Base-by-base conservation (phyloP, 2,888 invertebrate species). In the Lycia hirtaria region DNA sequence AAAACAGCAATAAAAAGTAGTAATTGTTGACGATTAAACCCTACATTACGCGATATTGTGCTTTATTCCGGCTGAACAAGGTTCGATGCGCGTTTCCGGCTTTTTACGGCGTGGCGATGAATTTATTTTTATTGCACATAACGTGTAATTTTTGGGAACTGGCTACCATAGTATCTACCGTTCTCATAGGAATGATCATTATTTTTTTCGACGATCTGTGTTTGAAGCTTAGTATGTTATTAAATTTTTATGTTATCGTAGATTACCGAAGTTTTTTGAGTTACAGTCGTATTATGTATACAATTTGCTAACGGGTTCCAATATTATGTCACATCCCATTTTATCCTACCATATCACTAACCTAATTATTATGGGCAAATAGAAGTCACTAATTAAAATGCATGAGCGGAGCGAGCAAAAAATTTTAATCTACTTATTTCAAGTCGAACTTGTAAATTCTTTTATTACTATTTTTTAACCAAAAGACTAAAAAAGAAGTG, bases 1-100 rank as follows among this genome's bases (percentile, higher is more conserved):
- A 71, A 72, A 76, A 80, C 78, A 72, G 60, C 70, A 71, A 64
- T 70, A 69, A 68, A 69, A 65, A 64, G 44, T 50, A 17, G 54
- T 56, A 60, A 57, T 63, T 61, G 67, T 64, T 60, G 65, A 63
- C 61, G 35, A 56, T 58, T 60, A 57, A 62, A 62, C 62, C 15
- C 56, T 64, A 52, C 58, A 58, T 56, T 33, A 12, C 6, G 12
- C 14, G 24, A 60, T 37, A 56, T 48, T 58, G 24, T 6, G 28
- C 50, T 47, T 40, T 60, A 56, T 12, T 17, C 9, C 22, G 4
- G 17, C 10, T 14, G 20, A 10, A 30, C 52, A 41, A 22, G 44
- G 35, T 37, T 20, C 7, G 9, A 10, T 7, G 9, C 24, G 9
- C 2, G 26, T 28, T 17, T 15, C n/a, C 15, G 17, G 7, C n/a